Base-by-base conservation (phyloP, 2,113 vertebrate genomes). In the Bettongia penicillata region DNA sequence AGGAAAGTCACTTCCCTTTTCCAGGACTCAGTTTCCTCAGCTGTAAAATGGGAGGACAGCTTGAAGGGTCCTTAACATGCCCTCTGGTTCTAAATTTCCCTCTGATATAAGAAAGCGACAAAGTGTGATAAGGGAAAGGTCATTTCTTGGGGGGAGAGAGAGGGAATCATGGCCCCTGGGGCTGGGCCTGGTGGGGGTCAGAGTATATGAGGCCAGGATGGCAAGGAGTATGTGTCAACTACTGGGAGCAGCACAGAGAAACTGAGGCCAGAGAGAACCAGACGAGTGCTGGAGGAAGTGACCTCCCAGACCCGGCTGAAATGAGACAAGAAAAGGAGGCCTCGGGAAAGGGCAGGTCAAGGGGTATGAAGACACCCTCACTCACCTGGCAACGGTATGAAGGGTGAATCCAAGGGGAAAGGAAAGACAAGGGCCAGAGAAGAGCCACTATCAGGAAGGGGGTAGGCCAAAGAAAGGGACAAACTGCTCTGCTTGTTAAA, bases 381-480 rank as follows among this genome's bases (percentile, higher is more conserved):
- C 43, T 84, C 68, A n/a, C 37, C 12, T 1, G 31, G 31, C 31
- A 37, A 37, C 5, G 3, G 31, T 14, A 3, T 16, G 28, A 61
- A 61, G 57, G 61, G 61, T 14, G 31, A 6, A 68, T 77, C n/a
- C 61, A n/a, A 77, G 37, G 37, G 61, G 37, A 16, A 77, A 84
- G 37, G 68, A 84, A 25, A 19, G 61, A n/a, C 37, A 37, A 16
- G 31, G 55, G 26, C 8, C 1, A 2, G 23, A 53, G 24, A 55
- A 55, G 53, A 55, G 25, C 25, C 1, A 3, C 25, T 55, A 55
- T 16, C 61, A 68, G 31, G 61, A 68, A 3, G 61, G 61, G 3
- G 61, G 28, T 28, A 0, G 0, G 3, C 57, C 26, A 3, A 9
- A 4, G 2, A 8, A 31, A 4, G 10, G 57, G 3, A 37, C 1